Conservation (phyloP, 2,888 invertebrate genomes). For the Meloe dianella region DNA sequence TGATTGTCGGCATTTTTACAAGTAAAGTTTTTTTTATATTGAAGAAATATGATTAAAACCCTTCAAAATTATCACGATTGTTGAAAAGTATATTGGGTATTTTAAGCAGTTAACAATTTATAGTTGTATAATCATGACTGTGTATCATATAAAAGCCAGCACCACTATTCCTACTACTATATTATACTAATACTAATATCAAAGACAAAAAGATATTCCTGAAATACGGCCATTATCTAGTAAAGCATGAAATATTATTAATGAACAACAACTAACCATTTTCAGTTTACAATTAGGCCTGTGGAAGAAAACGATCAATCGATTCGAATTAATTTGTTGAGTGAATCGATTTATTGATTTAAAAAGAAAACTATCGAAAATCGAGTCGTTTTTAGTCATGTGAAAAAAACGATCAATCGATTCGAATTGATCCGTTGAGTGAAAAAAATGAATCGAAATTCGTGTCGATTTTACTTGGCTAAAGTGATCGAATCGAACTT, state of each 20-base stretch:
- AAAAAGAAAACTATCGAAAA: too few species aligned
- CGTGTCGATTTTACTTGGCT: too few species aligned
- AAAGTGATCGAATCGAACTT: too few species aligned
- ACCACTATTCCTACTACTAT: not conserved
- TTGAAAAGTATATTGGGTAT: not conserved
- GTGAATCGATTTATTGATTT: too few species aligned
- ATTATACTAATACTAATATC: slow-evolving; percentile 3
- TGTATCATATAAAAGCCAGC: slow-evolving; percentile 10
- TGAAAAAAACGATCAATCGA: too few species aligned
- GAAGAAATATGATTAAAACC: not conserved
- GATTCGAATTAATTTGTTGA: too few species aligned
- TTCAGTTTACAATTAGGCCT: too few species aligned
- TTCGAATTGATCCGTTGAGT: too few species aligned
- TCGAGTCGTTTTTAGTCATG: too few species aligned
- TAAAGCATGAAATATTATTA: slow-evolving; percentile 20
- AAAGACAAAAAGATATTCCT: slow-evolving; percentile 31
- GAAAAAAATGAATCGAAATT: too few species aligned
- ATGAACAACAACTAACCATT: slow-evolving; percentile 6
- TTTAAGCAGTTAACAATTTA: not conserved
- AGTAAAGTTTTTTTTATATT: not conserved
- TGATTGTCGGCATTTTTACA: not conserved
- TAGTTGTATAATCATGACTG: not conserved
- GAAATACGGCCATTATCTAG: slow-evolving; percentile 27
- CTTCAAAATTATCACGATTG: not conserved
- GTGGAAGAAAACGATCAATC: too few species aligned